These are phyloP conservation scores for Urophycis tenuis DNA, from an alignment of 2,797 vertebrate genomes.

Conservation along the genomic window DNA sequence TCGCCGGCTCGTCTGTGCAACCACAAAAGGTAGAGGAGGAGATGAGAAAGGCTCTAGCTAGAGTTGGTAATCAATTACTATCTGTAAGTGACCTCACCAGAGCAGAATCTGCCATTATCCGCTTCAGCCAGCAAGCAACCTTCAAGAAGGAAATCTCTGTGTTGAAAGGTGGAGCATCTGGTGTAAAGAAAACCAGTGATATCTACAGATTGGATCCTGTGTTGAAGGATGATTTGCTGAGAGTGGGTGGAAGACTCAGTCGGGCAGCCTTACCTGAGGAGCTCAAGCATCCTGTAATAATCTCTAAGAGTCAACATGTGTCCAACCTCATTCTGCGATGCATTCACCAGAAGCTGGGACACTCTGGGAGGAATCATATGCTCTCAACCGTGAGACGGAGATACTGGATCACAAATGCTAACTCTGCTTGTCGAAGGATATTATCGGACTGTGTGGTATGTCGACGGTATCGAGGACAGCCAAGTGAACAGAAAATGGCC, in stretches of 20 bases:
- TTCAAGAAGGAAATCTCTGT: neutral
- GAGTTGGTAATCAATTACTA: too few relatives aligned
- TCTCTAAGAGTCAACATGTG: neutral
- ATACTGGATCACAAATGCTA: neutral
- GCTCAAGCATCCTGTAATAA: neutral
- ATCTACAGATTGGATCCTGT: constrained; percentile 5
- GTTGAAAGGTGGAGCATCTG: neutral
- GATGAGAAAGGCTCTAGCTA: too few relatives aligned
- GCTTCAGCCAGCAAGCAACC: neutral
- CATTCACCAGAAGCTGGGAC: neutral
- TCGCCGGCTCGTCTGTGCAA: too few relatives aligned
- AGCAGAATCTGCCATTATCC: neutral
- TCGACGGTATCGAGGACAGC: too few relatives aligned
- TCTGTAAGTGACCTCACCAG: neutral
- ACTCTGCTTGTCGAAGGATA: too few relatives aligned
- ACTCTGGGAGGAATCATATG: neutral
- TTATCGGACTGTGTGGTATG: too few relatives aligned
- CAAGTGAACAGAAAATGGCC: neutral
- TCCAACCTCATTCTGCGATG: neutral
- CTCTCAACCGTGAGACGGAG: neutral
- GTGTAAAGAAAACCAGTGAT: neutral
- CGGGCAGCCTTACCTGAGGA: constrained; percentile 1
- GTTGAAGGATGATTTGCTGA: constrained; percentile 5
- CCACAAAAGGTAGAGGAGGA: too few relatives aligned
- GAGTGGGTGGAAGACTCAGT: constrained; percentile 9